Evolutionary conservation across 2,113 vertebrate genomes (phyloP).

Genomic region (Paraplagusia blochii): DNA sequence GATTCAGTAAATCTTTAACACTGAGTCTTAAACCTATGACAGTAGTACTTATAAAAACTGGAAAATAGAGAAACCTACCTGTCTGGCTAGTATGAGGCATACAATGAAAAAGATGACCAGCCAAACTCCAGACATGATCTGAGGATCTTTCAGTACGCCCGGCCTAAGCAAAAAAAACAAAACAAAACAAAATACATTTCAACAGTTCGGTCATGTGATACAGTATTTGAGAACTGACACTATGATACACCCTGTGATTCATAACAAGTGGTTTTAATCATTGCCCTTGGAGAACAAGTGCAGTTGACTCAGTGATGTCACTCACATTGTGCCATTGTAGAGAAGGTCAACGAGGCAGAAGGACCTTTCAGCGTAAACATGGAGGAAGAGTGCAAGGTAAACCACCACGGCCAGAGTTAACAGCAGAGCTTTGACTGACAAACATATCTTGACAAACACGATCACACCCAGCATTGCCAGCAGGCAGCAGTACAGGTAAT

Average conservation of each 20-base stretch:
- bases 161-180: constrained; percentile 64
- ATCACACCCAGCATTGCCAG: constrained; percentile 84
- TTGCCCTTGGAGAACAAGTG: background rate
- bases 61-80: constrained; percentile 63
- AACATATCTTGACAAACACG: constrained; percentile 80
- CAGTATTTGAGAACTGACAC: too few species aligned
- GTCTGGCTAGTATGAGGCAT: constrained; percentile 81
- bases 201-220: constrained; percentile 1
- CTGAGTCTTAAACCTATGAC: too few species aligned
- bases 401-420: constrained; percentile 82
- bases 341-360: constrained; percentile 73
- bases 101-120: constrained; percentile 85
- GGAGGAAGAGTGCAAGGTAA: constrained; percentile 83
- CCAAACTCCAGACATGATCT: constrained; percentile 84
- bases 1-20: too few species aligned
- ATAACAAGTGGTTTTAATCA: constrained; percentile 5
- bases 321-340: constrained; percentile 66
- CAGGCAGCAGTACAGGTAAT: constrained; percentile 87
- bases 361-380: constrained; percentile 74
- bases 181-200: too few species aligned
- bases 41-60: too few species aligned
- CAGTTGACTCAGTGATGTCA: background rate
- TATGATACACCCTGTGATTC: constrained; percentile 3
- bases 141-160: constrained; percentile 85
- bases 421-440: constrained; percentile 81